Percentiles rank a stretch among this genome's conserved stretches.
Conservation (phyloP, 1,140 invertebrate genomes). For the Holcopasites calliopsidis region DNA sequence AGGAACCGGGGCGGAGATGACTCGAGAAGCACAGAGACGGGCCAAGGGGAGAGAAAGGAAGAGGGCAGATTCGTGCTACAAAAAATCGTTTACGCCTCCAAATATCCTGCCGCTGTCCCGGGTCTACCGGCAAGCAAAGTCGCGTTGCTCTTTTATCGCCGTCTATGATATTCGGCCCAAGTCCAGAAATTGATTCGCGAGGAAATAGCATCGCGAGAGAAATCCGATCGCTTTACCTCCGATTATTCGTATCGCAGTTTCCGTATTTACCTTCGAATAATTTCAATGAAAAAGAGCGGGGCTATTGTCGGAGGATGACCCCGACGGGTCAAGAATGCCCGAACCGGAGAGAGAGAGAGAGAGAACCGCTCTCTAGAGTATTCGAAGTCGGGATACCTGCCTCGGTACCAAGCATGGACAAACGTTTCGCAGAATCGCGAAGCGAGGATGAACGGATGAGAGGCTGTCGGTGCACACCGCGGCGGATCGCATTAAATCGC, state of each 20-base stretch:
- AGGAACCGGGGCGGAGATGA: neutral
- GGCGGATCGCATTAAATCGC: slow-evolving; percentile 71
- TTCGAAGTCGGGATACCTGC: slow-evolving; percentile 26
- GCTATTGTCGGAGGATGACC: slow-evolving; percentile 39
- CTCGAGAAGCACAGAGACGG: slow-evolving; percentile 14
- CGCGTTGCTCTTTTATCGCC: slow-evolving; percentile 43
- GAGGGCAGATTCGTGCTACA: slow-evolving; percentile 60
- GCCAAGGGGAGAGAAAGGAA: slow-evolving; percentile 32
- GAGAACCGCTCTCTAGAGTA: neutral
- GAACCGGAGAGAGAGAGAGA: slow-evolving; percentile 28
- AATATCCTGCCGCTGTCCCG: slow-evolving; percentile 62
- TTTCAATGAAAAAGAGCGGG: slow-evolving; percentile 48
- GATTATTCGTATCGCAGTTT: slow-evolving; percentile 14
- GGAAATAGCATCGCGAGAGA: too few relatives aligned
- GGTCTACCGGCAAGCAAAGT: slow-evolving; percentile 56
- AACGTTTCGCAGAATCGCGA: slow-evolving; percentile 35
- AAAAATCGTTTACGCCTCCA: slow-evolving; percentile 75
- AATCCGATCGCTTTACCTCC: too few relatives aligned
- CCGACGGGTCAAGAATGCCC: slow-evolving; percentile 55
- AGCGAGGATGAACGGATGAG: slow-evolving; percentile 21
- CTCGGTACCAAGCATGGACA: slow-evolving; percentile 27
- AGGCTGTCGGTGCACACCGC: slow-evolving; percentile 53
- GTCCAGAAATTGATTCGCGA: too few relatives aligned
- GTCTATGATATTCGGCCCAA: slow-evolving; percentile 42
- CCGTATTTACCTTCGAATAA: slow-evolving; percentile 38